Percentiles rank a stretch among this genome's conserved stretches.
phyloP scores from a whole-genome alignment of 1,140 invertebrate species.

The Achroia grisella region DNA sequence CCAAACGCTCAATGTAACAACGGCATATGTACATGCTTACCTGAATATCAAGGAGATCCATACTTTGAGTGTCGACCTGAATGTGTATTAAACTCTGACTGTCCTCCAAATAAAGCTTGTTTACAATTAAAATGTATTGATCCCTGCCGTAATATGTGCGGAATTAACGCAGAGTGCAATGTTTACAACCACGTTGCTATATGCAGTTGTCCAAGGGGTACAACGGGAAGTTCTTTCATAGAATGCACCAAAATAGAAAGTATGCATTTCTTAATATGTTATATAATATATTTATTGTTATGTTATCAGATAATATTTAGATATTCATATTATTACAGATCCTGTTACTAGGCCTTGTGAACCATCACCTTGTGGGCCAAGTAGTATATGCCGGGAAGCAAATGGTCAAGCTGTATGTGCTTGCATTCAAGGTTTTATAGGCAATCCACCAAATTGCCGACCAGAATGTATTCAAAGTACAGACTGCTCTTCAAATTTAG shows the following conservation, averaged over 20 bases:
- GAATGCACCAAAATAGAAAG: conserved; percentile 64
- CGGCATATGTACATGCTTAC: conserved; percentile 78
- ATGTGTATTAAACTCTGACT: conserved; percentile 81
- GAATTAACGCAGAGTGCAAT: conserved; percentile 76
- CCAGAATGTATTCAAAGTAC: conserved; percentile 84
- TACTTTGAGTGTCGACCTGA: conserved; percentile 78
- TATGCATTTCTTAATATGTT: conserved; percentile 22
- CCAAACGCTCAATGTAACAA: conserved; percentile 76
- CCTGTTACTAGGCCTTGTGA: conserved; percentile 73
- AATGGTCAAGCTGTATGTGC: conserved; percentile 81
- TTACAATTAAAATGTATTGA: conserved; percentile 82
- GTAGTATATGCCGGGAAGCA: conserved; percentile 80
- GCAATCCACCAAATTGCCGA: conserved; percentile 82
- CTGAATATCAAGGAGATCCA: conserved; percentile 79
- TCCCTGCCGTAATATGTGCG: conserved; percentile 83
- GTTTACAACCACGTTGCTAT: conserved; percentile 81
- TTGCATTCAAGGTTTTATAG: conserved; percentile 79
- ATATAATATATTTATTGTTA: not conserved
- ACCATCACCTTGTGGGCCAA: conserved; percentile 84
- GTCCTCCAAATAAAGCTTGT: conserved; percentile 78
- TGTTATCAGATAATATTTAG: conserved; percentile 1
- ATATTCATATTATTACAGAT: conserved; percentile 28
- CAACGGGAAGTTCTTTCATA: conserved; percentile 78
- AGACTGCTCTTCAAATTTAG: conserved; percentile 78
- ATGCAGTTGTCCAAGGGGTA: conserved; percentile 76